phyloP scores from a whole-genome alignment of 2,113 vertebrate genomes.

The Thamnophis sirtalis region DNA sequence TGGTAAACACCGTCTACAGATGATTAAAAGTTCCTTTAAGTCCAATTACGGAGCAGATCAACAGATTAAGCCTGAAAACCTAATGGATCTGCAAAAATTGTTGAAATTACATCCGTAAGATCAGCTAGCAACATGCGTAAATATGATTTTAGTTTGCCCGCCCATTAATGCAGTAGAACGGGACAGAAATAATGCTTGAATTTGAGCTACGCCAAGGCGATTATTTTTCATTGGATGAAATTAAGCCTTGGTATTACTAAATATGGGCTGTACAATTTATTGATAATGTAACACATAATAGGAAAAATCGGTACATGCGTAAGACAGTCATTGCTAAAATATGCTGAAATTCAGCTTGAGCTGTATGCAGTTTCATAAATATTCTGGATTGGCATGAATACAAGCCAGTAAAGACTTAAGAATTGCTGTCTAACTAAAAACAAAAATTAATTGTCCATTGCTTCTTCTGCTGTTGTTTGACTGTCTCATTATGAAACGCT shows the following conservation, averaged over 20 bases:
- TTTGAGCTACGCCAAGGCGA: neutral
- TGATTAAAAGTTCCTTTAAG: neutral
- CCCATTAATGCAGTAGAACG: neutral
- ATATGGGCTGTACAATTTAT: neutral
- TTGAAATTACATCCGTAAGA: neutral
- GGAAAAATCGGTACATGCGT: neutral
- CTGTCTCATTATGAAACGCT: neutral
- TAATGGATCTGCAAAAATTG: neutral
- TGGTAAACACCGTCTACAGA: neutral
- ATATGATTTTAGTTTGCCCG: neutral
- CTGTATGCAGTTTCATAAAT: neutral
- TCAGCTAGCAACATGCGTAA: neutral
- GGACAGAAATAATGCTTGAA: neutral
- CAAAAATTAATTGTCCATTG: neutral
- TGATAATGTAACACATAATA: neutral
- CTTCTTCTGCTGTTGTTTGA: neutral
- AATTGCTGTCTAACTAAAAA: neutral
- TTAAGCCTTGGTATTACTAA: neutral
- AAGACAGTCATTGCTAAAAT: neutral
- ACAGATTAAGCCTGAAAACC: neutral
- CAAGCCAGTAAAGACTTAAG: neutral
- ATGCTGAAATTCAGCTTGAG: neutral
- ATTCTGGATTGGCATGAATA: neutral
- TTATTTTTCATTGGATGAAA: neutral
- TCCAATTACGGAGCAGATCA: neutral